Evolutionary conservation across 2,113 vertebrate species (phyloP), one percentile per base, ranked within the genome.

Genomic region (Percina caprodes): DNA sequence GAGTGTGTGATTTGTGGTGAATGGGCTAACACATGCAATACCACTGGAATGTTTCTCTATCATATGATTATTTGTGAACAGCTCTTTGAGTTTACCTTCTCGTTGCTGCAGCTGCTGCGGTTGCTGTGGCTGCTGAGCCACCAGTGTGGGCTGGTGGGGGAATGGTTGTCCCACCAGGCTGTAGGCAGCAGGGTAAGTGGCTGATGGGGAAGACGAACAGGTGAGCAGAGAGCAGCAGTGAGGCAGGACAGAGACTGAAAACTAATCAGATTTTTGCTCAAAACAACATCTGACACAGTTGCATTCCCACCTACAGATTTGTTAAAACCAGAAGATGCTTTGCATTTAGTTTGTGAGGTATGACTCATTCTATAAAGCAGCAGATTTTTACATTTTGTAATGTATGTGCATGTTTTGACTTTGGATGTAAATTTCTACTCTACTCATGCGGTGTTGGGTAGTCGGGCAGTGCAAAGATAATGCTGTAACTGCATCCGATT

Each of bases 151-250:
- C 86, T 97, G 97, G 88, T 97, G 97, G 9, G 97, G 95, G 88
- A 98, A 98, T 0, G 97, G 96, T 61, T 97, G 97, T 4, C 97
- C 96, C 61, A 98, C 96, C 92, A 98, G 94, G 88, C 97, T 91
- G 73, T 98, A 98, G 76, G 97, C 97, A 11, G 97, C 95, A 0
- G 97, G 97, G 91, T 98, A 98, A 77, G 97, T 96, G 79, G 97
- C 97, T 97, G 95, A 51, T 1, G 54, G 77, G 79, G 74, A 80
- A 55, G 75, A 82, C 61, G 79, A 69, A 65, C 55, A 86, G 75
- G 66, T 73, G 71, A 87, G 71, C 62, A 49, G 26, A 70, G 77
- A 54, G 45, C 60, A 51, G 48, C 26, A 2, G 12, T 15, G 80
- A 86, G 58, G 23, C 69, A 78, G 26, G 55, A 54, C 52, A 75